These are phyloP conservation scores for human (Homo sapiens) DNA, from an alignment of 2,113 vertebrate species.

Conservation along the genomic window DNA sequence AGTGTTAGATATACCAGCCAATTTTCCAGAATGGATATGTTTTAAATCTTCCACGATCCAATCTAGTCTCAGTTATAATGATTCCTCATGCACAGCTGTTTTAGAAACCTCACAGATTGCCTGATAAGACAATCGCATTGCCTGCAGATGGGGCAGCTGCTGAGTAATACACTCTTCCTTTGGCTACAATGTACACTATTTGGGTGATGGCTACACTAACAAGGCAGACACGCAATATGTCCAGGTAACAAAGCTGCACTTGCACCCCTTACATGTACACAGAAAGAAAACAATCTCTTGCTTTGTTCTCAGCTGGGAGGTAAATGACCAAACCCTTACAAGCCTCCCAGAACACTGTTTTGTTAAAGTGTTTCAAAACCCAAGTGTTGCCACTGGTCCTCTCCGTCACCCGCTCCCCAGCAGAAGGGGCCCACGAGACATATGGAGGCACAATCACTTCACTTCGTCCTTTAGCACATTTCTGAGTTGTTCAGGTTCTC, in stretches of 20 bases:
- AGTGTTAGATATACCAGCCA: background rate
- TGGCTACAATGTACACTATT: too few relatives aligned
- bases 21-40: background rate
- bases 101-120: background rate
- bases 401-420: background rate
- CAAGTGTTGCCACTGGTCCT: accelerated
- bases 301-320: background rate
- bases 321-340: background rate
- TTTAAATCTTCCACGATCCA: too few relatives aligned
- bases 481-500: background rate
- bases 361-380: background rate
- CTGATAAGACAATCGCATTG: accelerated
- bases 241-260: too few relatives aligned
- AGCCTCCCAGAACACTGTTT: background rate
- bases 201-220: too few relatives aligned
- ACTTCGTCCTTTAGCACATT: accelerated
- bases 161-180: background rate
- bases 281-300: too few relatives aligned
- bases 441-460: accelerated
- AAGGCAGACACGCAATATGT: too few relatives aligned
- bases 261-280: too few relatives aligned
- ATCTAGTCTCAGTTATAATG: background rate
- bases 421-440: too few relatives aligned
- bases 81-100: accelerated
- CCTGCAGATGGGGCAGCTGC: background rate